These are phyloP conservation scores for Acrocephalus arundinaceus DNA, from an alignment of 2,113 vertebrate species.

Conservation along the genomic window DNA sequence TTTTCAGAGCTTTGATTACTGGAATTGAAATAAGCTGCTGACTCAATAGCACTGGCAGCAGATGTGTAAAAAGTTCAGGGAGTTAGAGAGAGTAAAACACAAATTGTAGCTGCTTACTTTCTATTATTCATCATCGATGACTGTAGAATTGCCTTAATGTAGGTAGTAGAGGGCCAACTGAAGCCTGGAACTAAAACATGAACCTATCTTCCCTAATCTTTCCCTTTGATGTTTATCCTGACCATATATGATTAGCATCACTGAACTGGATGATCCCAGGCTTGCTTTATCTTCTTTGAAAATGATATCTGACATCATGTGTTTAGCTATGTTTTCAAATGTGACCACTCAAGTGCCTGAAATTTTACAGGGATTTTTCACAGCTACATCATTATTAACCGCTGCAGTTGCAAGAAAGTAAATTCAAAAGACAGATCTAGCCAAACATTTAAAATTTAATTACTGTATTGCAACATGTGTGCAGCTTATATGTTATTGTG, in stretches of 20 bases:
- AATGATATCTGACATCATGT: not conserved
- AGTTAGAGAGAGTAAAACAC: not conserved
- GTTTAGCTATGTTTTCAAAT: not conserved
- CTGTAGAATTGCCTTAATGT: not conserved
- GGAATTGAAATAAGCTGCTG: constrained; percentile 47
- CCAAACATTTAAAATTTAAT: constrained; percentile 29
- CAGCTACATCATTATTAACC: constrained; percentile 13
- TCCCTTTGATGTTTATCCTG: not conserved
- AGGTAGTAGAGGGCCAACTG: not conserved
- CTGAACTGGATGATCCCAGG: not conserved
- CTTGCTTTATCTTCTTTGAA: not conserved
- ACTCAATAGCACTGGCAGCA: constrained; percentile 33
- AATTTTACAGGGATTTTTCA: not conserved
- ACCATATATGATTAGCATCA: not conserved
- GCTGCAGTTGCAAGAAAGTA: constrained; percentile 46
- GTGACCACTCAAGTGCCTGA: not conserved
- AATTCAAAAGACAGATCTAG: constrained; percentile 24
- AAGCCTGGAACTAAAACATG: not conserved
- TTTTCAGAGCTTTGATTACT: constrained; percentile 45
- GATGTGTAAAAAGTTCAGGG: not conserved
- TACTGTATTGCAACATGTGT: not conserved
- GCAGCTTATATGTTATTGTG: not conserved
- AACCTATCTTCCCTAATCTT: not conserved
- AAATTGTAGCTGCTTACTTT: constrained; percentile 6
- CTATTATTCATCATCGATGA: not conserved